These are phyloP conservation scores for Iguana delicatissima DNA, from an alignment of 2,797 vertebrate species.

Conservation along the genomic window DNA sequence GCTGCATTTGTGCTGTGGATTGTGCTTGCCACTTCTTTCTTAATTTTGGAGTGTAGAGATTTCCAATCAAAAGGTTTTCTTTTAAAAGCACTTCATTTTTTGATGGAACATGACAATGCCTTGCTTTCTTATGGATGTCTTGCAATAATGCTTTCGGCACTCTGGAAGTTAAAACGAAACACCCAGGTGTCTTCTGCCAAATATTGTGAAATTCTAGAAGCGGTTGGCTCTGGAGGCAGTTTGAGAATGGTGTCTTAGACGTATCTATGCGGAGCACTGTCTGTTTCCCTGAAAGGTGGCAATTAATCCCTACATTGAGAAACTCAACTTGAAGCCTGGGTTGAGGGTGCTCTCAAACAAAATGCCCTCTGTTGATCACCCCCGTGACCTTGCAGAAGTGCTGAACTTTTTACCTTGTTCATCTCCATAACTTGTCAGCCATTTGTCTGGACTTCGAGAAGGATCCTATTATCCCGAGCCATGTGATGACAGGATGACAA, in stretches of 20 bases:
- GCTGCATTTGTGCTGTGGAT: not conserved
- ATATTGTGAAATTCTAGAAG: not conserved
- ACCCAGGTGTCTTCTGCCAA: not conserved
- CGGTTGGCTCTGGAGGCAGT: not conserved
- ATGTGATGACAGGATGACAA: constrained; percentile 63
- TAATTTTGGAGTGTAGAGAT: accelerated
- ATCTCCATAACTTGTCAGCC: constrained; percentile 59
- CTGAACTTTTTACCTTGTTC: constrained; percentile 72
- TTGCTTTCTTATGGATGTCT: not conserved
- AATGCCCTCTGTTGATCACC: constrained; percentile 27
- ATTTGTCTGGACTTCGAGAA: constrained; percentile 63
- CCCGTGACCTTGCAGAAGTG: constrained; percentile 2
- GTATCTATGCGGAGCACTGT: not conserved
- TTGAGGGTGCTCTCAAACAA: not conserved
- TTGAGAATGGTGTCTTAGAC: constrained; percentile 28
- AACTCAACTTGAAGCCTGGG: not conserved
- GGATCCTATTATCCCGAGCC: constrained; percentile 65
- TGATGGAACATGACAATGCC: not conserved
- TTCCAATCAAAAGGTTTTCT: accelerated
- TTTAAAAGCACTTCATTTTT: not conserved
- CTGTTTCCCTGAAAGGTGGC: not conserved
- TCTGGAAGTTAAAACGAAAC: constrained; percentile 2
- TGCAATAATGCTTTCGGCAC: accelerated
- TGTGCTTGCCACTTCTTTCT: not conserved
- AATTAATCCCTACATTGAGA: constrained; percentile 12